Evolutionary conservation across 2,888 invertebrate genomes (phyloP).

Genomic region (Xylota sylvarum): DNA sequence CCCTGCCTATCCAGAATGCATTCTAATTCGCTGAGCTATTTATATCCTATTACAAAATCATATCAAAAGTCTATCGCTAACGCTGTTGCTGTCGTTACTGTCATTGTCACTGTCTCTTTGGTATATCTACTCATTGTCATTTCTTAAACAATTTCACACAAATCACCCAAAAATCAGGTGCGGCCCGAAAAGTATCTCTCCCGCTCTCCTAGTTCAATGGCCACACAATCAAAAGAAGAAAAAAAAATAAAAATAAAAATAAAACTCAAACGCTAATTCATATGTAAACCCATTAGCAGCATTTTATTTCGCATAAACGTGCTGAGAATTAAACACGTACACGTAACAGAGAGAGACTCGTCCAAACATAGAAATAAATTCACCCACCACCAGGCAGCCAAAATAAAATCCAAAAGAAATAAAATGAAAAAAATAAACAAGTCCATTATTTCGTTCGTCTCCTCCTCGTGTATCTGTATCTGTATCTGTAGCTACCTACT

Average conservation of each 20-base stretch:
- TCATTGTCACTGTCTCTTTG: neutral
- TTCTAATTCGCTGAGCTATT: constrained; percentile 22
- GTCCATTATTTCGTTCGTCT: constrained; percentile 47
- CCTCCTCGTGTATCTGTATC: neutral
- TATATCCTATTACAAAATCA: neutral
- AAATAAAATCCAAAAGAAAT: neutral
- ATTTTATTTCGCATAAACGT: constrained; percentile 74
- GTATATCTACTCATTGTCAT: constrained; percentile 13
- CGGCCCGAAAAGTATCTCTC: constrained; percentile 30
- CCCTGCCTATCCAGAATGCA: constrained; percentile 12
- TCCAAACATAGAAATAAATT: constrained; percentile 38
- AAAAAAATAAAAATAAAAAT: constrained; percentile 13
- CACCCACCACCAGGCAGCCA: constrained; percentile 33
- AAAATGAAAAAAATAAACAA: constrained; percentile 28
- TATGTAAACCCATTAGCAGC: constrained; percentile 74
- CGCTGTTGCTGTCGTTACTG: no score
- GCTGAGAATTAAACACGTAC: constrained; percentile 66
- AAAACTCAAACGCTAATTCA: constrained; percentile 66
- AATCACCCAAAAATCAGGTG: constrained; percentile 66
- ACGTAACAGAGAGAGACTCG: constrained; percentile 19
- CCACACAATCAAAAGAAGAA: constrained; percentile 49
- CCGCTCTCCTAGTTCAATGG: constrained; percentile 66
- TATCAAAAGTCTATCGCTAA: neutral
- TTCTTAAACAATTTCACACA: constrained; percentile 43
- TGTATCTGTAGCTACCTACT: neutral